phyloP scores from a whole-genome alignment of 2,888 invertebrate genomes.

The Euzetes globulus region DNA sequence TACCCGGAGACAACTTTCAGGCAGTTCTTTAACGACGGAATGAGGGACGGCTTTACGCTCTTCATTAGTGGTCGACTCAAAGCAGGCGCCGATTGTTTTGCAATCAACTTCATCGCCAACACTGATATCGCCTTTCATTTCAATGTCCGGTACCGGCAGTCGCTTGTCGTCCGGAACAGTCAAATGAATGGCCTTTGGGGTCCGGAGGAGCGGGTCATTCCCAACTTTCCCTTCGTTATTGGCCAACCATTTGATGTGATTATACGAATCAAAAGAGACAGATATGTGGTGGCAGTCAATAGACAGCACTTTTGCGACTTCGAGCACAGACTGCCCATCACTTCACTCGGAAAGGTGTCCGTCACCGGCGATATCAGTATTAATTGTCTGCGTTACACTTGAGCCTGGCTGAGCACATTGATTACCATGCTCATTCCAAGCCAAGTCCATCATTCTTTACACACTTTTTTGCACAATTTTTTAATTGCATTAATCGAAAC shows the following conservation, averaged over 20 bases:
- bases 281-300: slow-evolving; percentile 59
- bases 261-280: slow-evolving; percentile 54
- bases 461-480: too few species aligned
- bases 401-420: too few species aligned
- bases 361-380: slow-evolving; percentile 66
- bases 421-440: too few species aligned
- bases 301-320: slow-evolving; percentile 61
- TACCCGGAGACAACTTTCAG: not conserved
- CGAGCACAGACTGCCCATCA: slow-evolving; percentile 55
- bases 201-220: slow-evolving; percentile 55
- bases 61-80: slow-evolving; percentile 21
- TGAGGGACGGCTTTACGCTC: not conserved
- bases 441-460: too few species aligned
- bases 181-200: slow-evolving; percentile 63
- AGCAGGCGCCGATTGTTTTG: not conserved
- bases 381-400: slow-evolving; percentile 39
- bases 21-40: not conserved
- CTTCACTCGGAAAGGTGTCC: slow-evolving; percentile 59
- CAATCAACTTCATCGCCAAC: not conserved
- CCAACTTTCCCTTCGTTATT: slow-evolving; percentile 54
- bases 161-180: slow-evolving; percentile 68
- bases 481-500: too few species aligned
- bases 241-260: slow-evolving; percentile 54
- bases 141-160: slow-evolving; percentile 69
- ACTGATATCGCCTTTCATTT: slow-evolving; percentile 67